A percentile compares a stretch with the other conserved stretches of the same genome.
phyloP scores from a whole-genome alignment of 2,113 vertebrate species.

The Xenus cinereus region DNA sequence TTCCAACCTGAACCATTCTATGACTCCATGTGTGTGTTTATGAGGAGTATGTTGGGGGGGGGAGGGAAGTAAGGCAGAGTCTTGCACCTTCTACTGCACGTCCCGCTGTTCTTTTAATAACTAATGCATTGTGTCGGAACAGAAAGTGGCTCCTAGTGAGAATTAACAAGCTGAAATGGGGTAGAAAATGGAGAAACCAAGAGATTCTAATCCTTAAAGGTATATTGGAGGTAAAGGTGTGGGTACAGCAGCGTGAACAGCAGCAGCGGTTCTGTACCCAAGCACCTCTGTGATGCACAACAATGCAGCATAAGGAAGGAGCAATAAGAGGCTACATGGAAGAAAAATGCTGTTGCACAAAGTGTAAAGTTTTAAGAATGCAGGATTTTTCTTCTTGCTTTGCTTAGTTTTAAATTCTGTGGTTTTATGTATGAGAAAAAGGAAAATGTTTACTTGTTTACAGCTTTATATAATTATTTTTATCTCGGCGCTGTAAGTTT shows the following conservation, averaged over 20 bases:
- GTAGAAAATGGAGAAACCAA: slow-evolving; percentile 28
- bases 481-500: background rate
- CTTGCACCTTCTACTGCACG: background rate
- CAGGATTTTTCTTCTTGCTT: slow-evolving; percentile 35
- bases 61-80: background rate
- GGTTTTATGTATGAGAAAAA: slow-evolving; percentile 44
- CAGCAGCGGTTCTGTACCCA: background rate
- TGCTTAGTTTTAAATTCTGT: slow-evolving; percentile 61
- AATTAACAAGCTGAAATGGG: slow-evolving; percentile 3
- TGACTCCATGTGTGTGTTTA: background rate
- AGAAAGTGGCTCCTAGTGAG: background rate
- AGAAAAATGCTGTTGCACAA: slow-evolving; percentile 33
- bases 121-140: background rate
- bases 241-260: background rate
- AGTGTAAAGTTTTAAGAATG: slow-evolving; percentile 35
- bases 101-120: background rate
- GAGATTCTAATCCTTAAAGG: slow-evolving; percentile 28
- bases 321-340: slow-evolving; percentile 42
- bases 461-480: slow-evolving; percentile 17
- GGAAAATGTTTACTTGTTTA: slow-evolving; percentile 24
- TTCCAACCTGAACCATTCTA: too few species aligned
- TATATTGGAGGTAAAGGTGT: slow-evolving; percentile 21
- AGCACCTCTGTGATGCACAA: background rate
- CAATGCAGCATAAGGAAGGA: slow-evolving; percentile 50
- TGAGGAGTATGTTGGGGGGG: background rate